phyloP scores from a whole-genome alignment of 1,140 invertebrate species.

The Meloidogyne hapla region DNA sequence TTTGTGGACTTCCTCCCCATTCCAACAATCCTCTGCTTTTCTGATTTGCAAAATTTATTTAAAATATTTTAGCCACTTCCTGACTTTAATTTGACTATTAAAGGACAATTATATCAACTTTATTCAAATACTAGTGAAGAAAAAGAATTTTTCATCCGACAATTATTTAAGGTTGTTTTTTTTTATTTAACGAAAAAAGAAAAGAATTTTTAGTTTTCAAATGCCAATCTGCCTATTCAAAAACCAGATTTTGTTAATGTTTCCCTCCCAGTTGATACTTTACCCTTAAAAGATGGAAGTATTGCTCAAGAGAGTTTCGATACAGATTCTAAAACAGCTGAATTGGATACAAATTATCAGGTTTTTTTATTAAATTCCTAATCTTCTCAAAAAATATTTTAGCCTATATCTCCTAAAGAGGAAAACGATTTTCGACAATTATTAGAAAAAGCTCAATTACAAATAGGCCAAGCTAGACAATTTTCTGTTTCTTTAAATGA shows the following conservation, averaged over 20 bases:
- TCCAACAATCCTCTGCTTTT: neutral
- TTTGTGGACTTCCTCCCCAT: no score
- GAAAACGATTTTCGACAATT: slow-evolving; percentile 75
- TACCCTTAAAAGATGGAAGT: slow-evolving; percentile 11
- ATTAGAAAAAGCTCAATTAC: slow-evolving; percentile 75
- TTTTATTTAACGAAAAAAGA: neutral
- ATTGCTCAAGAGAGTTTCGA: neutral
- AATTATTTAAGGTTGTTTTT: slow-evolving; percentile 65
- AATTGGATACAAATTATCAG: slow-evolving; percentile 36
- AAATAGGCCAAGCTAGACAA: slow-evolving; percentile 80
- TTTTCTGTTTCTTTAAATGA: slow-evolving; percentile 80
- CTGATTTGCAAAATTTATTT: slow-evolving; percentile 5
- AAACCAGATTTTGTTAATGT: slow-evolving; percentile 79
- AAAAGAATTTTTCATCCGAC: slow-evolving; percentile 71
- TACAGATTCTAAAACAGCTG: slow-evolving; percentile 12
- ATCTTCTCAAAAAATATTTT: slow-evolving; percentile 67
- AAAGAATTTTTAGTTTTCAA: slow-evolving; percentile 68
- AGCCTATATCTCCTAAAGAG: slow-evolving; percentile 80
- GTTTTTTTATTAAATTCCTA: neutral
- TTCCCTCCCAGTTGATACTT: slow-evolving; percentile 66
- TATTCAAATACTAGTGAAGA: slow-evolving; percentile 76
- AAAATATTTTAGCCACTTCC: slow-evolving; percentile 69
- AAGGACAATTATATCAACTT: slow-evolving; percentile 83
- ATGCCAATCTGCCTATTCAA: slow-evolving; percentile 72
- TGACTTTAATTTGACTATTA: slow-evolving; percentile 81